Evolutionary conservation across 2,113 vertebrate species (phyloP).

Genomic region (Lucifuga dentata): DNA sequence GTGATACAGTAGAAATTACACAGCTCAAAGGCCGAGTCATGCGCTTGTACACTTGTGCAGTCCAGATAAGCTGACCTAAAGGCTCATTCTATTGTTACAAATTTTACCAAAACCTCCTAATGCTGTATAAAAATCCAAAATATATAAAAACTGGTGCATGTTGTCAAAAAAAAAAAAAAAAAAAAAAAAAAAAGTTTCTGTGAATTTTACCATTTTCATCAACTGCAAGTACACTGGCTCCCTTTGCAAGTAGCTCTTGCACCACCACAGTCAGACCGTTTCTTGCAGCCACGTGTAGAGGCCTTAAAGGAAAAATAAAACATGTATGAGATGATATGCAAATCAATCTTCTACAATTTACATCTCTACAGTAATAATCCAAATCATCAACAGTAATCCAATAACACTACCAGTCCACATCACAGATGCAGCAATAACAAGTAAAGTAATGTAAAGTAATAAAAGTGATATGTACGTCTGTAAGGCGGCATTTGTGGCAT

Average conservation of each 20-base stretch:
- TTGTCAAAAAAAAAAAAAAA: no score
- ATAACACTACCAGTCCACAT: not conserved
- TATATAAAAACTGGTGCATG: not conserved
- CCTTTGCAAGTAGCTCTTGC: constrained; percentile 96
- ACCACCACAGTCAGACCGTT: constrained; percentile 97
- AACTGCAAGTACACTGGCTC: constrained; percentile 97
- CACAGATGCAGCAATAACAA: not conserved
- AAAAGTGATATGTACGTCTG: constrained; percentile 90
- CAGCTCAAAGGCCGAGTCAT: no score
- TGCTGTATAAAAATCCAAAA: not conserved
- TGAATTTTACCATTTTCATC: constrained; percentile 94
- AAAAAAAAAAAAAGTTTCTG: not conserved
- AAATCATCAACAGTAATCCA: not conserved
- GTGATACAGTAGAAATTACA: not conserved
- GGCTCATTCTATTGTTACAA: no score
- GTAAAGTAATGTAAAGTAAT: constrained; percentile 3
- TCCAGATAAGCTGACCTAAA: no score
- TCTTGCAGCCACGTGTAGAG: constrained; percentile 96
- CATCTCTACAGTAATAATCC: constrained; percentile 15
- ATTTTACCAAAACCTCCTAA: not conserved
- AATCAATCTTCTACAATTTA: constrained; percentile 2
- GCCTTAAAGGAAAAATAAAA: constrained; percentile 79
- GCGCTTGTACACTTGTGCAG: no score
- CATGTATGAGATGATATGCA: not conserved
- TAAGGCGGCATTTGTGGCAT: constrained; percentile 96